Evolutionary conservation across 2,888 invertebrate genomes (phyloP).

Genomic region (Ochropleura leucogaster): DNA sequence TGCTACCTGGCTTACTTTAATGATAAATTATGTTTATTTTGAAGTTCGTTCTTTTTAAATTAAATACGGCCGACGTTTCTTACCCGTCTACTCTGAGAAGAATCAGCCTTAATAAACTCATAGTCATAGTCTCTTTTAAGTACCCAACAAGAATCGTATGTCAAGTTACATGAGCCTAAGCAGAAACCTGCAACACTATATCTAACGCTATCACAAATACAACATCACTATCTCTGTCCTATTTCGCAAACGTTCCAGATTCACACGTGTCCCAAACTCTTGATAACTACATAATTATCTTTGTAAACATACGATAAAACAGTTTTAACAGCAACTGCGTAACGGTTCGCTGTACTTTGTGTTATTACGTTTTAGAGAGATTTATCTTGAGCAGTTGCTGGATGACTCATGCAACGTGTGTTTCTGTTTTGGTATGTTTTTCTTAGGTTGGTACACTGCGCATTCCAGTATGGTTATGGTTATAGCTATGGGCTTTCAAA

Average conservation of each 20-base stretch:
- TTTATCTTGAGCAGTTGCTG: slow-evolving; percentile 30
- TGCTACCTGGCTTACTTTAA: not conserved
- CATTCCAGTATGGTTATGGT: not conserved
- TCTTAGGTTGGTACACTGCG: not conserved
- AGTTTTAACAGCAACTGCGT: slow-evolving; percentile 49
- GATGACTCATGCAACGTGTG: slow-evolving; percentile 36
- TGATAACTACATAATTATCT: slow-evolving; percentile 50
- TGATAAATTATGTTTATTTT: too few relatives aligned
- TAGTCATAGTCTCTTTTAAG: too few relatives aligned
- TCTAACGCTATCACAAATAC: slow-evolving; percentile 9
- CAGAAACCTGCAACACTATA: slow-evolving; percentile 2
- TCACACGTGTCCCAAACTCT: slow-evolving; percentile 54
- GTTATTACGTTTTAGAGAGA: slow-evolving; percentile 32
- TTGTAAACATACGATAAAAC: slow-evolving; percentile 41
- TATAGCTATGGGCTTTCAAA: too few relatives aligned
- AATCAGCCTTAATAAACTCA: too few relatives aligned
- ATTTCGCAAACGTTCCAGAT: slow-evolving; percentile 56
- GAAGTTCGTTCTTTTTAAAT: too few relatives aligned
- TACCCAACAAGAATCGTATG: too few relatives aligned
- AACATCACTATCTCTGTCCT: slow-evolving; percentile 55
- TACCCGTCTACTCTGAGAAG: too few relatives aligned
- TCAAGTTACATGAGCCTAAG: too few relatives aligned
- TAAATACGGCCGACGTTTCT: too few relatives aligned
- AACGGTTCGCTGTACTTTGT: slow-evolving; percentile 45
- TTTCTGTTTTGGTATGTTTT: slow-evolving; percentile 14